Base-by-base conservation (phyloP, 64 coral and sea anemone species). In the Orbicella faveolata region DNA sequence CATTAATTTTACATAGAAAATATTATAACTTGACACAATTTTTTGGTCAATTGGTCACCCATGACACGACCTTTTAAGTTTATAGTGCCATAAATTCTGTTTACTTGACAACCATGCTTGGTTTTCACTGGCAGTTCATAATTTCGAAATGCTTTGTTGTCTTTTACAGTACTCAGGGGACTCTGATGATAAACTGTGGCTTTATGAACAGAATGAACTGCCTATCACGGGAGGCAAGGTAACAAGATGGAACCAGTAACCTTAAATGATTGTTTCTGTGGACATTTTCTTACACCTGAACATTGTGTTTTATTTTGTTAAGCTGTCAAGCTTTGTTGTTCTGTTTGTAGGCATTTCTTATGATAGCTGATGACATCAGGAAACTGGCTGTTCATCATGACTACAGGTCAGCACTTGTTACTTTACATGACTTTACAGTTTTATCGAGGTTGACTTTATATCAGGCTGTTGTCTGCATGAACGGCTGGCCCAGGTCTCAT, bases 201-300 rank as follows among this genome's bases (percentile, higher is more conserved):
- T 99, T 51, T 99, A 87, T 89, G 97, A 99, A 61, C 94, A 99
- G 16, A 93, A 89, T 88, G 89, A 93, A 34, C 89, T 99, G 23
- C 97, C 97, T 33, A 99, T 99, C 30, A 99, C 97, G 87, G 97
- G 97, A 52, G 97, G 97, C 68, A 99, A 99, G 91, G 97, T 99
- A 69, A 4, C 72, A 80, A 4, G 8, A 15, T 86, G 19, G 0
- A 14, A 59, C 15, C 55, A 59, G 2, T 48, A 48, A 48, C 44
- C 44, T 48, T 48, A 48, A 3, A 0, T 48, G 44, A 48, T 5
- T 6, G 7, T 6, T 48, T 48, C 44, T 48, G 44, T 48, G 44
- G 44, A 48, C 4, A 48, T 48, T 0, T 48, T 26, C 7, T 68
- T 68, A 68, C 16, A 23, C 23, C 23, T 68, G 23, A 68, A 21